These are phyloP conservation scores for Holacanthella duospinosa DNA, from an alignment of 2,888 invertebrate genomes.

Conservation along the genomic window DNA sequence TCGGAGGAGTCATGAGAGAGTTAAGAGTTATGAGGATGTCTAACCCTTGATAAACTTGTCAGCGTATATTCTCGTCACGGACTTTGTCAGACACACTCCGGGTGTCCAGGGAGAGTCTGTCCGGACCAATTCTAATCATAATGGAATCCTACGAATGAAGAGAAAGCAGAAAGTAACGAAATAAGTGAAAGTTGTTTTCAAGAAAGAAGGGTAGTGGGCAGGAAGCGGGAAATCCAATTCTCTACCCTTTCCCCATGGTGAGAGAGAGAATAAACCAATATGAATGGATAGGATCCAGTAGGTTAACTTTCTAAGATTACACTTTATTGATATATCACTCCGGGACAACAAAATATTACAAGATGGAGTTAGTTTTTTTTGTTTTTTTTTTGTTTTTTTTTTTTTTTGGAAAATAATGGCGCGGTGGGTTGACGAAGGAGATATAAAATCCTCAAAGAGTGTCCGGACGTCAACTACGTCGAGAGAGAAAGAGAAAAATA, in stretches of 20 bases:
- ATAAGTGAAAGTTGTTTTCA: neutral
- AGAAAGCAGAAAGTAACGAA: too few relatives aligned
- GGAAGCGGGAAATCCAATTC: slow-evolving; percentile 2
- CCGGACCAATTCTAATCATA: neutral
- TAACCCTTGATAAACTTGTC: neutral
- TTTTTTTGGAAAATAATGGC: too few relatives aligned
- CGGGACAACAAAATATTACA: neutral
- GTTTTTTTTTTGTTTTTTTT: too few relatives aligned
- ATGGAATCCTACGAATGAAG: too few relatives aligned
- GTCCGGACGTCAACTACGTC: too few relatives aligned
- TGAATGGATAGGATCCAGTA: neutral
- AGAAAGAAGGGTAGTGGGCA: neutral
- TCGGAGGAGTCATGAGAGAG: neutral
- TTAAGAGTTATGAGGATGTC: neutral
- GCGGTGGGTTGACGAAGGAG: too few relatives aligned
- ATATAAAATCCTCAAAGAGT: neutral
- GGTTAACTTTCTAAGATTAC: neutral
- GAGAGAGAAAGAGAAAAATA: too few relatives aligned
- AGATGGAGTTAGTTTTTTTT: too few relatives aligned
- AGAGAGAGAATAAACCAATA: neutral
- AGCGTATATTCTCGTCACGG: neutral
- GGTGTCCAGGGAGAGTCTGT: too few relatives aligned
- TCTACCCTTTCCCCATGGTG: neutral
- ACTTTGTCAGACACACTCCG: too few relatives aligned
- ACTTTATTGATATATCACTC: slow-evolving; percentile 1